phyloP scores from a whole-genome alignment of 2,797 vertebrate species.

The Setipinna tenuifilis region DNA sequence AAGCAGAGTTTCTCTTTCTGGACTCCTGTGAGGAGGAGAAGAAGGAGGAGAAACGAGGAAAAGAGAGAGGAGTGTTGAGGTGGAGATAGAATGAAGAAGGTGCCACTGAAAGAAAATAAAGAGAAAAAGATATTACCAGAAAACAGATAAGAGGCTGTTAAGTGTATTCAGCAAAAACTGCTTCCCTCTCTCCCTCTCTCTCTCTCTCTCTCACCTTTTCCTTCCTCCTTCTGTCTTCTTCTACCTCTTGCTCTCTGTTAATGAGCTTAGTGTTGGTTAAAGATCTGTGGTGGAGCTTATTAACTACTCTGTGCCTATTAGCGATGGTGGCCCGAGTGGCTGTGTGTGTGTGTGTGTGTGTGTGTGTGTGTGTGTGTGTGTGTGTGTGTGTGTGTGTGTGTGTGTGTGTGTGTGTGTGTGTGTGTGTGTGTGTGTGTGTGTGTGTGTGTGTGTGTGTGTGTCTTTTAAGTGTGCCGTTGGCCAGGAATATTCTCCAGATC shows the following conservation, averaged over 20 bases:
- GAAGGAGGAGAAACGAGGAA: neutral
- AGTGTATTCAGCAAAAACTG: neutral
- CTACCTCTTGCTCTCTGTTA: neutral
- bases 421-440: neutral
- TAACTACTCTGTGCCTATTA: neutral
- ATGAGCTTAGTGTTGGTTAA: conserved; percentile 9
- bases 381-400: neutral
- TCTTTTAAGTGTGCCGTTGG: neutral
- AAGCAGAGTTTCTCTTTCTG: conserved; percentile 5
- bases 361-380: neutral
- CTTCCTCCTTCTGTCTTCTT: no score
- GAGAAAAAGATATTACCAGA: neutral
- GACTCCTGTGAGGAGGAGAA: neutral
- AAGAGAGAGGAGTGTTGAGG: neutral
- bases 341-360: neutral
- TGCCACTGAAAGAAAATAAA: neutral
- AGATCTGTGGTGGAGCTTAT: neutral
- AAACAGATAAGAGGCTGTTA: neutral
- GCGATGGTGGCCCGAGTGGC: neutral
- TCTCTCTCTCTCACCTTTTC: neutral
- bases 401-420: neutral
- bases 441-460: neutral
- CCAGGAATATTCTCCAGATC: neutral
- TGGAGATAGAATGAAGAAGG: neutral
- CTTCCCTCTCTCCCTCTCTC: neutral